A percentile compares a stretch with the other conserved stretches of the same genome.
These are phyloP conservation scores for Leptonema lineaticorne DNA, from an alignment of 1,140 invertebrate species.

Conservation along the genomic window DNA sequence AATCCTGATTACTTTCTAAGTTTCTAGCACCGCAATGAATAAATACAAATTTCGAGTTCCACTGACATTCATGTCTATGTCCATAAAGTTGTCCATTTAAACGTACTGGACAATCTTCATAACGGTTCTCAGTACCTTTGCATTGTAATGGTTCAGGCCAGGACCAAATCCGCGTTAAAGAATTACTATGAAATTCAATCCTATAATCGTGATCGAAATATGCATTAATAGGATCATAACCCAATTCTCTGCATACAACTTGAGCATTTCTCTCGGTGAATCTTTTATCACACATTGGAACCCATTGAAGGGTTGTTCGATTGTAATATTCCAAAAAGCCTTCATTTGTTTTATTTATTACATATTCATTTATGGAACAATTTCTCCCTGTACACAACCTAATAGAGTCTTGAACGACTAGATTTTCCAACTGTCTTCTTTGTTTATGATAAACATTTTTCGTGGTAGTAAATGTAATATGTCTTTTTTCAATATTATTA, in stretches of 20 bases:
- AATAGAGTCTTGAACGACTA: conserved; percentile 61
- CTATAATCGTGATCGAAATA: conserved; percentile 78
- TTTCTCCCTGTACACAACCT: conserved; percentile 74
- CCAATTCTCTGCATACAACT: conserved; percentile 94
- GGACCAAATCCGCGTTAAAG: conserved; percentile 80
- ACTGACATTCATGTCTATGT: conserved; percentile 79
- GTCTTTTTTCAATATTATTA: conserved; percentile 50
- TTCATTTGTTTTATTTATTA: conserved; percentile 59
- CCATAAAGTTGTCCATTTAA: conserved; percentile 88
- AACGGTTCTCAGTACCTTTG: conserved; percentile 77
- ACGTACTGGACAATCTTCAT: conserved; percentile 86
- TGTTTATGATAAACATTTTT: conserved; percentile 40
- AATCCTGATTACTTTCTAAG: conserved; percentile 67
- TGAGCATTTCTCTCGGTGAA: conserved; percentile 94
- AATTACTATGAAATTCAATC: conserved; percentile 83
- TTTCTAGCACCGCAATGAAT: conserved; percentile 86
- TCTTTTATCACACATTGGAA: conserved; percentile 91
- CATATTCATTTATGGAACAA: conserved; percentile 60
- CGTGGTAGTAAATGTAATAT: conserved; percentile 37
- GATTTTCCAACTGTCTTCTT: conserved; percentile 55
- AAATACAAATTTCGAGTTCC: conserved; percentile 91
- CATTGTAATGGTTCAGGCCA: conserved; percentile 93
- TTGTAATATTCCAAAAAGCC: conserved; percentile 96
- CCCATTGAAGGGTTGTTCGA: conserved; percentile 91
- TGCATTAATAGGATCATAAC: conserved; percentile 84